phyloP scores from a whole-genome alignment of 2,113 vertebrate species.

The Hemiscyllium ocellatum region DNA sequence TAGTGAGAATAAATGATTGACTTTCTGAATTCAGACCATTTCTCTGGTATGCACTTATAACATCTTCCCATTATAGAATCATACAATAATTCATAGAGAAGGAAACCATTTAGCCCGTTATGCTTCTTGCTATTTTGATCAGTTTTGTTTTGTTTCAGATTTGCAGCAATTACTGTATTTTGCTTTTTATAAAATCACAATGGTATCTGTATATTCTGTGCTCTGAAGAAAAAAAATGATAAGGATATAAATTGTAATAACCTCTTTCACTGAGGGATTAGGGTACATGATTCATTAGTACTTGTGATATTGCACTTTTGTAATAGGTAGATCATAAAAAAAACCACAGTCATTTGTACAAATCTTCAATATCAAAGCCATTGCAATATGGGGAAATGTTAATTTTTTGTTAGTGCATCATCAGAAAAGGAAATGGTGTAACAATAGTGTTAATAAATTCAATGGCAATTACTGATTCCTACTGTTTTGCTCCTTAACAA shows the following conservation, averaged over 20 bases:
- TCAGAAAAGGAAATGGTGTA: background rate
- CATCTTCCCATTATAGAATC: background rate
- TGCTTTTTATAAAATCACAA: background rate
- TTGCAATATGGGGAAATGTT: background rate
- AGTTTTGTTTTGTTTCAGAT: background rate
- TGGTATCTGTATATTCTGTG: background rate
- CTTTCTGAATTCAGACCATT: background rate
- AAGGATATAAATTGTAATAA: background rate
- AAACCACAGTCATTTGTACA: background rate
- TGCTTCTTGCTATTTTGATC: background rate
- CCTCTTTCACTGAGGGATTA: background rate
- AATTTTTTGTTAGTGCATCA: background rate
- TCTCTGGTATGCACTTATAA: background rate
- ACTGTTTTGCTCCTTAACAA: background rate
- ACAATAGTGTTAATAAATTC: background rate
- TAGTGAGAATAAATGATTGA: background rate
- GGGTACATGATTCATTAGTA: background rate
- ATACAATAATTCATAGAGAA: too few relatives aligned
- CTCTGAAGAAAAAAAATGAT: background rate
- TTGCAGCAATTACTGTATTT: background rate
- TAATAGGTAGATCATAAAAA: background rate
- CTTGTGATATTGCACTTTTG: background rate
- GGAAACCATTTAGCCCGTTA: too few relatives aligned
- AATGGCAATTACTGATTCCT: background rate
- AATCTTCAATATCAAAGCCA: background rate